Evolutionary conservation across 2,888 invertebrate species (phyloP), one percentile per base, ranked within the genome.

Genomic region (Alloplasta piceator): DNA sequence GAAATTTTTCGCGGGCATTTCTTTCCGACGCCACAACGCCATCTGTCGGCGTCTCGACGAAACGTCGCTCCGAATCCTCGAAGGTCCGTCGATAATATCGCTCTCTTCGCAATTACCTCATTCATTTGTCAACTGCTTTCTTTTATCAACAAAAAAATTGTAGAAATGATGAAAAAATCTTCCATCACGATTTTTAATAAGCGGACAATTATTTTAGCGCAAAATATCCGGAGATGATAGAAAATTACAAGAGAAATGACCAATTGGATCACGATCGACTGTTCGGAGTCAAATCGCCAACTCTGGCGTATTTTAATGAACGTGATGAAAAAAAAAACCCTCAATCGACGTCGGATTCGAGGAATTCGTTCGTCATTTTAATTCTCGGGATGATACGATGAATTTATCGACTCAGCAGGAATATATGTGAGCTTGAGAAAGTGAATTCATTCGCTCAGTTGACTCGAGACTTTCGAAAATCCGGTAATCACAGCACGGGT

Each of bases 401-500:
- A 36, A 64, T 36, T 48, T 64, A 7, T 64, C 2, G 12, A 5
- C 4, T 52, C 48, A 26, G 5, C 6, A 0, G 5, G 6, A 0
- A 38, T 16, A 6, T 4, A 55, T 61, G 9, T 9, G 36, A 12
- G 50, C 6, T 26, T 26, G 26, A 10, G 7, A 36, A 12, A 16
- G 5, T 0, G 12, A 55, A 56, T 26, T 26, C 50, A 61, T 74
- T 80, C 46, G 39, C 26, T 50, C 38, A 63, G 58, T 87, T 87
- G 89, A 89, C 79, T 86, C 74, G 70, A 16, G 52, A 71, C 48
- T 78, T 73, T 64, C 52, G 73, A 78, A 82, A 83, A 83, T 86
- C 89, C 87, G 88, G 86, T 68, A 83, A 83, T 86, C 83, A 85
- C 85, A 76, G 86, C 70, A 78, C 73, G 74, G 73, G 70, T 71